Conservation (phyloP, 2,888 invertebrate species). For the Philereme transversata region DNA sequence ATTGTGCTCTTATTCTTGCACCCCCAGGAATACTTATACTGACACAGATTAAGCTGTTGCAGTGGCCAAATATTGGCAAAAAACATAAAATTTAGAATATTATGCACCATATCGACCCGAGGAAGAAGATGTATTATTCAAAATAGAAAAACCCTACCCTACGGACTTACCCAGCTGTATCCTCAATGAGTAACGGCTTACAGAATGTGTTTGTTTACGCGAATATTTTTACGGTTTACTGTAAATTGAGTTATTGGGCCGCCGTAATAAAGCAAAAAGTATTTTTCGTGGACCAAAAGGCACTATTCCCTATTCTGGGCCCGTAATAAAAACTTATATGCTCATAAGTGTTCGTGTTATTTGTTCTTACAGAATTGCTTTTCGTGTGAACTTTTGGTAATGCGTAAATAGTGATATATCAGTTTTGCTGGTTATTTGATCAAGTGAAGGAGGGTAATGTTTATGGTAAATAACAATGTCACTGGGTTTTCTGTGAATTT, state of each 20-base stretch:
- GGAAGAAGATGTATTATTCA: no score
- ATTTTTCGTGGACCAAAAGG: slow-evolving; percentile 22
- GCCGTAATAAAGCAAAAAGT: slow-evolving; percentile 42
- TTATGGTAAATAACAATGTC: no score
- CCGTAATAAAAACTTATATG: slow-evolving; percentile 35
- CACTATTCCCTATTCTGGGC: slow-evolving; percentile 5
- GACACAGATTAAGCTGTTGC: no score
- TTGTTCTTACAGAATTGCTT: slow-evolving; percentile 31
- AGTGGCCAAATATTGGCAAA: no score
- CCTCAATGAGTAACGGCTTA: slow-evolving; percentile 17
- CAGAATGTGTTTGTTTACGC: slow-evolving; percentile 50
- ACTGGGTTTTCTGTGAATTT: no score
- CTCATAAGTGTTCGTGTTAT: slow-evolving; percentile 34
- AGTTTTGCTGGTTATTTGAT: background rate
- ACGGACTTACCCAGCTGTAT: slow-evolving; percentile 10
- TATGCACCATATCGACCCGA: no score
- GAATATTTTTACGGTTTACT: slow-evolving; percentile 42
- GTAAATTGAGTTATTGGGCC: slow-evolving; percentile 48
- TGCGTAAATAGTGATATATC: slow-evolving; percentile 9
- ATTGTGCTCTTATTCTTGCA: no score
- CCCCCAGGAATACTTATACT: no score
- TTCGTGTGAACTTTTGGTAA: slow-evolving; percentile 26
- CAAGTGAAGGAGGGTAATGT: no score
- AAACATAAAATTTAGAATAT: no score
- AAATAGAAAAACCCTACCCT: no score